Conservation (phyloP, 2,888 invertebrate genomes). For the Luffia ferchaultella region DNA sequence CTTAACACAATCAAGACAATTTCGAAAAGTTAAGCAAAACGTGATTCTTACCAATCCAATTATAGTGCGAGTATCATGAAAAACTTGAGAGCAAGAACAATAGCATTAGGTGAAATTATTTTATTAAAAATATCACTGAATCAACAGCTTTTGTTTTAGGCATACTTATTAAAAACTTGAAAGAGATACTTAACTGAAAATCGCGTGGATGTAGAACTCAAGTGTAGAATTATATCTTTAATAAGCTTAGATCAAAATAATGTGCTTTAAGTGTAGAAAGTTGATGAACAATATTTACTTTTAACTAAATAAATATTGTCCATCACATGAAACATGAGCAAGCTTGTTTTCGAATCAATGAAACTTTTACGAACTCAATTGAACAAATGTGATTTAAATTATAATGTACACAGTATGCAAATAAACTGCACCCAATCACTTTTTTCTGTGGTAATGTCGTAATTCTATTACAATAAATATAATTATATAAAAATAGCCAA, state of each 20-base stretch:
- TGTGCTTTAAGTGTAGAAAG: not conserved
- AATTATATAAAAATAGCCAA: no score
- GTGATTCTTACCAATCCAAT: slow-evolving; percentile 54
- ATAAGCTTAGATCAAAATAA: not conserved
- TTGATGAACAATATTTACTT: not conserved
- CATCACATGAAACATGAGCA: not conserved
- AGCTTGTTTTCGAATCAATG: not conserved
- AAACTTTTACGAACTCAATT: not conserved
- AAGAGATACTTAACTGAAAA: not conserved
- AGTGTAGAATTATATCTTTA: not conserved
- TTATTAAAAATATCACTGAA: not conserved
- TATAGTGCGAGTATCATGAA: slow-evolving; percentile 44
- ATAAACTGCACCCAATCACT: no score
- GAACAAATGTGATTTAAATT: not conserved
- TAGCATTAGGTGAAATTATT: slow-evolving; percentile 13
- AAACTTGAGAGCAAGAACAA: slow-evolving; percentile 42
- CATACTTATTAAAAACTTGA: no score
- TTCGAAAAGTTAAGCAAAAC: slow-evolving; percentile 39
- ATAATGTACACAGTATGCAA: no score
- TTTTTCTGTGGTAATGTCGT: no score
- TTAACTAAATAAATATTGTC: not conserved
- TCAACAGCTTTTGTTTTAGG: not conserved
- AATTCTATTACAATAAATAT: no score
- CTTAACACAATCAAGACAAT: slow-evolving; percentile 22
- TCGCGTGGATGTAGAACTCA: not conserved